phyloP scores from a whole-genome alignment of 2,797 vertebrate genomes.

The Hyperoplus lanceolatus region DNA sequence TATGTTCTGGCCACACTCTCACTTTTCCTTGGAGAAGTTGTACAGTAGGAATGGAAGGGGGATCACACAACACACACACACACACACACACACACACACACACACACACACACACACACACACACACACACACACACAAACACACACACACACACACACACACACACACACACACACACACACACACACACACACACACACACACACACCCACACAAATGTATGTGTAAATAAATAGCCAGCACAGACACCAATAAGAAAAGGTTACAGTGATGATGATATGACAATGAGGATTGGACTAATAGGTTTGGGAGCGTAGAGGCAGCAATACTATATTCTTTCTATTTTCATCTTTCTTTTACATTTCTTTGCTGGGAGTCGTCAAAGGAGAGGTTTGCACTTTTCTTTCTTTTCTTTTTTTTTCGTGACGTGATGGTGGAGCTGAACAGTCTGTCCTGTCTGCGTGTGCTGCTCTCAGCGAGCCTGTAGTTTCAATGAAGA shows the following conservation, averaged over 20 bases:
- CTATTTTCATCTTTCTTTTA: constrained; percentile 57
- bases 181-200: constrained; percentile 1
- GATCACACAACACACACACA: background rate
- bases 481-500: constrained; percentile 75
- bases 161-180: constrained; percentile 5
- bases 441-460: constrained; percentile 41
- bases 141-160: background rate
- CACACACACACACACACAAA: constrained; percentile 4
- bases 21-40: constrained; percentile 21
- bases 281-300: constrained; percentile 62
- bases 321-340: constrained; percentile 42
- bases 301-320: constrained; percentile 60
- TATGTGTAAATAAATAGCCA: constrained; percentile 4
- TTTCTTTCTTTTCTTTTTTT: constrained; percentile 71
- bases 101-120: too few species aligned
- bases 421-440: constrained; percentile 61
- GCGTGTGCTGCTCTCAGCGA: constrained; percentile 34
- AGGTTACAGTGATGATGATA: constrained; percentile 48
- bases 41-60: background rate
- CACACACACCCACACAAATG: background rate
- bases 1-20: constrained; percentile 31
- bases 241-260: constrained; percentile 41
- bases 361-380: constrained; percentile 63
- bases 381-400: constrained; percentile 78
- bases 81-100: constrained; percentile 5